These are phyloP conservation scores for Steinernema khuongi DNA, from an alignment of 1,140 invertebrate genomes.

Conservation along the genomic window DNA sequence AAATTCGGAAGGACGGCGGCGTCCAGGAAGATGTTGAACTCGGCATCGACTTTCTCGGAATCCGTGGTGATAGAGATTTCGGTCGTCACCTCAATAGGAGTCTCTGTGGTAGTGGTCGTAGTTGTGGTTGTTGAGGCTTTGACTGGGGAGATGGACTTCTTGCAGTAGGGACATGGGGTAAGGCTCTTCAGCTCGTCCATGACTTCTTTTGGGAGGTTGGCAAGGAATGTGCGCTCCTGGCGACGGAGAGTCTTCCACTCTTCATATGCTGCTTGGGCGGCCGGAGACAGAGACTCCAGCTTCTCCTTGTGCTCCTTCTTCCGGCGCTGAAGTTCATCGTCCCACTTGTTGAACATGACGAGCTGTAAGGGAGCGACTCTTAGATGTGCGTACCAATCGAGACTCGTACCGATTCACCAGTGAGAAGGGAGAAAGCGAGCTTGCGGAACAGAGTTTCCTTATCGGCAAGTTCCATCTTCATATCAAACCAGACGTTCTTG, in stretches of 20 bases:
- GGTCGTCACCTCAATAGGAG: conserved; percentile 12
- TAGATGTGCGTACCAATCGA: neutral
- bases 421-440: conserved; percentile 46
- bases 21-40: conserved; percentile 34
- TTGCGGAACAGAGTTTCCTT: conserved; percentile 51
- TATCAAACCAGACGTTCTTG: conserved; percentile 50
- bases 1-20: conserved; percentile 30
- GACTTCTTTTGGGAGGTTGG: conserved; percentile 47
- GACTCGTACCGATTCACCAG: conserved; percentile 45
- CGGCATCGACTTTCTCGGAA: conserved; percentile 25
- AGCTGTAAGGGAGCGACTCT: conserved; percentile 36
- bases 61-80: conserved; percentile 16
- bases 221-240: conserved; percentile 47
- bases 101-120: conserved; percentile 19
- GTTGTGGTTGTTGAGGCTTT: conserved; percentile 24
- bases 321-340: conserved; percentile 45
- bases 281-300: conserved; percentile 41
- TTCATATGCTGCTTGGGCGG: conserved; percentile 49
- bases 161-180: conserved; percentile 34
- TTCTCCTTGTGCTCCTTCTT: conserved; percentile 40
- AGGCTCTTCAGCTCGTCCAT: conserved; percentile 49
- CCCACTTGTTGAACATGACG: conserved; percentile 54
- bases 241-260: conserved; percentile 50
- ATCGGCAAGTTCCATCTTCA: conserved; percentile 45
- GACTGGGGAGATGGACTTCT: neutral